A percentile compares a stretch with the other conserved stretches of the same genome.
These are phyloP conservation scores for Littorina saxatilis DNA, from an alignment of 1,140 invertebrate genomes.

Conservation along the genomic window DNA sequence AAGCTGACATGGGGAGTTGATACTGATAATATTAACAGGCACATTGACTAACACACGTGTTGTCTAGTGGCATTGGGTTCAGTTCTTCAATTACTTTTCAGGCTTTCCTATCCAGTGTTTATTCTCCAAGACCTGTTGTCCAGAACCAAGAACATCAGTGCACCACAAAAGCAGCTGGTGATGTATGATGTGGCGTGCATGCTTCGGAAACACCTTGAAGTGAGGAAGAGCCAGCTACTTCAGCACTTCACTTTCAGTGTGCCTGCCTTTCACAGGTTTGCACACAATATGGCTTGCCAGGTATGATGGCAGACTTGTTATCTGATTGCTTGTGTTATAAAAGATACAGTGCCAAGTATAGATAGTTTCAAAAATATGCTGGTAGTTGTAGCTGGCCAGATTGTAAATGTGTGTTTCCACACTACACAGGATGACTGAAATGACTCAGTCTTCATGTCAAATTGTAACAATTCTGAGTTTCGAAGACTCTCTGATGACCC, in stretches of 20 bases:
- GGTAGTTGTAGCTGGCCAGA: background rate
- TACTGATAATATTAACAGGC: background rate
- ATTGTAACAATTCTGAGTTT: background rate
- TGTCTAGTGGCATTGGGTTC: background rate
- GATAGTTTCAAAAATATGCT: background rate
- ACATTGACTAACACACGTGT: too few species aligned
- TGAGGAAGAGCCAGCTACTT: background rate
- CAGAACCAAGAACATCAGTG: background rate
- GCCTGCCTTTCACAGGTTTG: background rate
- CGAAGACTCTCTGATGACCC: background rate
- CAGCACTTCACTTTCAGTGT: background rate
- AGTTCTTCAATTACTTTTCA: background rate
- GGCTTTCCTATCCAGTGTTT: slow-evolving; percentile 16
- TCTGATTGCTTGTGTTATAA: background rate
- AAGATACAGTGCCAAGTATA: background rate
- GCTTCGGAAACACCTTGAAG: background rate
- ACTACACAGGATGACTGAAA: background rate
- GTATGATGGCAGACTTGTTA: too few species aligned
- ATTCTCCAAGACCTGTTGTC: background rate
- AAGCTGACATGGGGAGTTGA: background rate
- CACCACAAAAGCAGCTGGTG: background rate
- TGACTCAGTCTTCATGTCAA: background rate
- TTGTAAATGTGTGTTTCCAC: background rate
- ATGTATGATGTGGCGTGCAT: slow-evolving; percentile 28
- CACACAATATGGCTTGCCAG: background rate